phyloP scores from a whole-genome alignment of 2,113 vertebrate species.

The Typhlomys cinereus region DNA sequence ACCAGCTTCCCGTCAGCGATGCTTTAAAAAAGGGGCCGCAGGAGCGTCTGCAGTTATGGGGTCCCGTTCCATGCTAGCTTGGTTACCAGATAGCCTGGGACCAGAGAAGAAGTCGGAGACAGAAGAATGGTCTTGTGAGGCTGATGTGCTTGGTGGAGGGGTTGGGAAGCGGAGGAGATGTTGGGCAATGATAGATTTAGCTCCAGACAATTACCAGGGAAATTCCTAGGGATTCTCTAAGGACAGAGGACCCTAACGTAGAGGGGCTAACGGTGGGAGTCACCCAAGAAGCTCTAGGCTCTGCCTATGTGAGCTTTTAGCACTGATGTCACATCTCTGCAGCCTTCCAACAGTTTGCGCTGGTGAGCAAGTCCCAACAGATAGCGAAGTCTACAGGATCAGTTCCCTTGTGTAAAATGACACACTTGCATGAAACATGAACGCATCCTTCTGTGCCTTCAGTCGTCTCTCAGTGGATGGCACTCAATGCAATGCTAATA shows the following conservation, averaged over 20 bases:
- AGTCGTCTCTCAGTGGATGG: background rate
- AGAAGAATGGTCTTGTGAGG: background rate
- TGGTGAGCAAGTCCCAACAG: background rate
- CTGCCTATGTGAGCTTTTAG: background rate
- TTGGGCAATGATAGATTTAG: background rate
- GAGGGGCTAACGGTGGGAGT: background rate
- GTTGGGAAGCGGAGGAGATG: background rate
- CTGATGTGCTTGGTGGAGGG: background rate
- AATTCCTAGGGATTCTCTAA: background rate
- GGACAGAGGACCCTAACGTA: background rate
- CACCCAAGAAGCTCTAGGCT: background rate
- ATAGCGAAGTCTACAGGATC: background rate
- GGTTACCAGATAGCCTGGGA: background rate
- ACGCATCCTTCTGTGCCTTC: background rate
- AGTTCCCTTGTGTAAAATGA: background rate
- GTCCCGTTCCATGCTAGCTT: background rate
- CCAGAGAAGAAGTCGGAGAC: background rate
- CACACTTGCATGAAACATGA: background rate
- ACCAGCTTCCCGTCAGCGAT: background rate
- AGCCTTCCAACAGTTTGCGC: background rate
- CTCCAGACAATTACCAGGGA: too few relatives aligned
- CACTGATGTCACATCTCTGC: background rate
- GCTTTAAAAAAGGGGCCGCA: background rate
- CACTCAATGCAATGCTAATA: background rate
- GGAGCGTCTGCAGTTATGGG: background rate